A percentile compares a stretch with the other conserved stretches of the same genome.
These are phyloP conservation scores for Xestia sexstrigata DNA, from an alignment of 2,888 invertebrate genomes.

Conservation along the genomic window DNA sequence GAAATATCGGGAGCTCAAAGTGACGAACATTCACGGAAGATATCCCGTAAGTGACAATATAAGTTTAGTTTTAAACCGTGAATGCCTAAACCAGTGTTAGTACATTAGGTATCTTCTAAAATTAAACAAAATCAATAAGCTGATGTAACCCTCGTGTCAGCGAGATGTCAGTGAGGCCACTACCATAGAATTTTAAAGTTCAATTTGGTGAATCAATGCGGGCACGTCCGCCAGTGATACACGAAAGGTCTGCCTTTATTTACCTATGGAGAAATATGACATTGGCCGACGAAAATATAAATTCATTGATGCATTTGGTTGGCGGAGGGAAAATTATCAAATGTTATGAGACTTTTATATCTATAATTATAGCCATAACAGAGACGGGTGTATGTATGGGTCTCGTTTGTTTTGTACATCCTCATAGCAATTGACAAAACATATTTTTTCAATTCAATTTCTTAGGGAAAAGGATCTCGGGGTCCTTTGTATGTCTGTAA, in stretches of 20 bases:
- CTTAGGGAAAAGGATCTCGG: background rate
- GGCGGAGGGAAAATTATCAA: background rate
- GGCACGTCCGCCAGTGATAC: constrained; percentile 29
- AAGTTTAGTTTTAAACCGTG: no score
- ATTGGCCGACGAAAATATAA: constrained; percentile 10
- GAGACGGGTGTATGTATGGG: background rate
- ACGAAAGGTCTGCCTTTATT: constrained; percentile 61
- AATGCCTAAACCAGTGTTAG: no score
- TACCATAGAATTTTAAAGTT: constrained; percentile 76
- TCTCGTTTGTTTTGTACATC: background rate
- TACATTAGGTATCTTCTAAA: constrained; percentile 45
- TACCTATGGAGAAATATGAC: constrained; percentile 32
- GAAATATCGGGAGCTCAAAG: no score
- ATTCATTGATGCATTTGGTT: constrained; percentile 22
- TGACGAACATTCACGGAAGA: no score
- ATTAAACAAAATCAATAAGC: constrained; percentile 67
- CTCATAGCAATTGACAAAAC: background rate
- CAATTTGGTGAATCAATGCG: constrained; percentile 76
- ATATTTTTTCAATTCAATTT: background rate
- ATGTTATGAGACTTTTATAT: background rate
- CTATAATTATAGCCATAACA: background rate
- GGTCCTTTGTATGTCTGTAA: no score
- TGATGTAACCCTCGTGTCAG: constrained; percentile 68
- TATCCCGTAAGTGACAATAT: no score
- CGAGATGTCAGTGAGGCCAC: constrained; percentile 68